These are phyloP conservation scores for Pseudorhiza aurosa DNA, from an alignment of 30 jellyfish, hydroid and myxozoan species.

Conservation along the genomic window DNA sequence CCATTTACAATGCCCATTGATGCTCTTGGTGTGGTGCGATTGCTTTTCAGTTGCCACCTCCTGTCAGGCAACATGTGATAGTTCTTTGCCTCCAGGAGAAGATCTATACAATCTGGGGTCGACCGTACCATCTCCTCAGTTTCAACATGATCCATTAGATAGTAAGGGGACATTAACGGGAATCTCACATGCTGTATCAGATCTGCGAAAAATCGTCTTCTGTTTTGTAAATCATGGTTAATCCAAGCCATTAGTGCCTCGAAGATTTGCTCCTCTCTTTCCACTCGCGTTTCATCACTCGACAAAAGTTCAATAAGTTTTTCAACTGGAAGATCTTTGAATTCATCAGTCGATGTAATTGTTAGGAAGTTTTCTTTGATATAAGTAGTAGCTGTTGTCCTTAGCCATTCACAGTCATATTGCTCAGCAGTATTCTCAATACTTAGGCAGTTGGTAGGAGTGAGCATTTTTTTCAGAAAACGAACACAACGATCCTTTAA, in stretches of 20 bases:
- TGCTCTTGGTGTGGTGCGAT: constrained; percentile 93
- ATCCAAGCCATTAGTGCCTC: constrained; percentile 96
- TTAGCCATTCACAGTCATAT: constrained; percentile 90
- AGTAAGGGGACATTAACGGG: constrained; percentile 97
- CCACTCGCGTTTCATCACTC: constrained; percentile 94
- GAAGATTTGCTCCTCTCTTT: constrained; percentile 92
- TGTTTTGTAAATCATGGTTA: constrained; percentile 55
- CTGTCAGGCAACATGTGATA: constrained; percentile 98
- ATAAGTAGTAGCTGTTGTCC: constrained; percentile 86
- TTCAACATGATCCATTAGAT: constrained; percentile 98
- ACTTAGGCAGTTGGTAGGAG: constrained; percentile 93
- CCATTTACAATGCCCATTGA: constrained; percentile 99
- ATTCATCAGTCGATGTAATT: constrained; percentile 79
- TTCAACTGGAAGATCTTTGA: constrained; percentile 69
- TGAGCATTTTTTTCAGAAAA: constrained; percentile 77
- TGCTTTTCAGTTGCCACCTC: constrained; percentile 95
- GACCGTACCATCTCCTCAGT: constrained; percentile 87
- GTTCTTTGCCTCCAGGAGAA: constrained; percentile 95
- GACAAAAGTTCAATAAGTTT: constrained; percentile 77
- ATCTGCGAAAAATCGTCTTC: constrained; percentile 66
- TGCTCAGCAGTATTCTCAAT: constrained; percentile 92
- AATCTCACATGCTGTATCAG: constrained; percentile 85
- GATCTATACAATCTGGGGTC: constrained; percentile 94
- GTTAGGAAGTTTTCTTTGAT: constrained; percentile 83
- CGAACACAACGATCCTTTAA: constrained; percentile 90